These are phyloP conservation scores for Heliconius erato DNA, from an alignment of 2,888 invertebrate species.

Conservation along the genomic window DNA sequence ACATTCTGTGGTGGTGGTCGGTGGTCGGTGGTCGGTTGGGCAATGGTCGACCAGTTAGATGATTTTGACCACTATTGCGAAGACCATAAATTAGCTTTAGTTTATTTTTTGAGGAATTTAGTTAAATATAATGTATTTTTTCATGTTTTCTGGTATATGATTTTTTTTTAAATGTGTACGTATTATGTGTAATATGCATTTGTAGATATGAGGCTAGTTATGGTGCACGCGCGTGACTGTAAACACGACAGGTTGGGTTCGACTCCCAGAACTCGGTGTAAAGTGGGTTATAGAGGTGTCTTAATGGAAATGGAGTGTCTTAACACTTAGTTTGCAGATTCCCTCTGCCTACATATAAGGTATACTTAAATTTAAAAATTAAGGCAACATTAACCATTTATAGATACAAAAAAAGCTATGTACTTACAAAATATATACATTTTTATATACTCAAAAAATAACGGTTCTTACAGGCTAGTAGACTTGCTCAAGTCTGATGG, in stretches of 20 bases:
- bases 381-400: too few species aligned
- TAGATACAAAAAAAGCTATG: not conserved
- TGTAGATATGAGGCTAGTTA: too few species aligned
- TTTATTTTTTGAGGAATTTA: constrained; percentile 2
- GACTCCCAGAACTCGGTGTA: too few species aligned
- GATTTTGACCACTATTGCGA: constrained; percentile 38
- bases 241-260: too few species aligned
- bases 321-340: too few species aligned
- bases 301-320: too few species aligned
- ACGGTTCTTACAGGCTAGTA: not conserved
- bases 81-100: not conserved
- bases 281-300: too few species aligned
- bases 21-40: constrained; percentile 62
- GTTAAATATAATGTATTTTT: not conserved
- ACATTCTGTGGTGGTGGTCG: constrained; percentile 58
- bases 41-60: constrained; percentile 50
- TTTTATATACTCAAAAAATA: too few species aligned
- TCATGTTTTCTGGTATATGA: not conserved
- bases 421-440: not conserved
- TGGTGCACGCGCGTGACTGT: too few species aligned
- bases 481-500: not conserved
- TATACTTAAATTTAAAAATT: too few species aligned
- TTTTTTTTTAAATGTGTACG: not conserved
- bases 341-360: too few species aligned
- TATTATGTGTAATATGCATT: too few species aligned